phyloP scores from a whole-genome alignment of 2,113 vertebrate genomes.

The Melanotaenia duboulayi region DNA sequence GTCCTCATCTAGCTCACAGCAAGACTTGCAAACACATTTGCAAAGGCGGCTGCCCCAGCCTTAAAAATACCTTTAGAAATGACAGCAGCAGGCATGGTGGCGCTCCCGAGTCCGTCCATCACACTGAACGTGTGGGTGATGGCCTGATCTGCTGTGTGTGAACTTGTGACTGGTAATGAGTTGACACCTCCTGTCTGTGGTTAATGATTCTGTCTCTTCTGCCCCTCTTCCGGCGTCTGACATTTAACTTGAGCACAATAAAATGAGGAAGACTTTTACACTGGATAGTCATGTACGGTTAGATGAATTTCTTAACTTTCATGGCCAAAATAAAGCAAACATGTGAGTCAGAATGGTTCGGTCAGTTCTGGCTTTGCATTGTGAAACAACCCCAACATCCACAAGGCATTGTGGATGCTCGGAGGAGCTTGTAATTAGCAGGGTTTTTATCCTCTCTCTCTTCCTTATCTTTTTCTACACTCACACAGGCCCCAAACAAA shows the following conservation, averaged over 20 bases:
- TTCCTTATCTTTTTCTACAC: constrained; percentile 17
- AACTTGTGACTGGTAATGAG: constrained; percentile 69
- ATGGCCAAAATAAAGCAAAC: constrained; percentile 2
- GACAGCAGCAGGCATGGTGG: constrained; percentile 26
- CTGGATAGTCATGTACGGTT: background rate
- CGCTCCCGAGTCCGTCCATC: constrained; percentile 31
- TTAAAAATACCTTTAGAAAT: constrained; percentile 1
- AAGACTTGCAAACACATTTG: background rate
- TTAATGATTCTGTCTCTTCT: constrained; percentile 57
- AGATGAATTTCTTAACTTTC: constrained; percentile 13
- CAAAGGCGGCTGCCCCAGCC: background rate
- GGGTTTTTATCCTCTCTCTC: constrained; percentile 40
- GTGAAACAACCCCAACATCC: constrained; percentile 32
- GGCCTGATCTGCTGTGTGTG: constrained; percentile 42
- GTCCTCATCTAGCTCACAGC: constrained; percentile 1
- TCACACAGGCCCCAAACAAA: constrained; percentile 9
- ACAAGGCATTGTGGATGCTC: background rate
- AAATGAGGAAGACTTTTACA: constrained; percentile 8
- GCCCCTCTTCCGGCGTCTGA: constrained; percentile 52
- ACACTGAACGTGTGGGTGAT: constrained; percentile 28
- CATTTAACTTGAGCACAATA: constrained; percentile 47
- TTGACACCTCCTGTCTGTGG: constrained; percentile 55
- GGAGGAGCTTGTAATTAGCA: constrained; percentile 4
- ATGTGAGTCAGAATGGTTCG: constrained; percentile 6
- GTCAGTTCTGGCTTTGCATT: constrained; percentile 21